Base-by-base conservation (phyloP, 2,113 vertebrate species). In the Megaceryle maxima region DNA sequence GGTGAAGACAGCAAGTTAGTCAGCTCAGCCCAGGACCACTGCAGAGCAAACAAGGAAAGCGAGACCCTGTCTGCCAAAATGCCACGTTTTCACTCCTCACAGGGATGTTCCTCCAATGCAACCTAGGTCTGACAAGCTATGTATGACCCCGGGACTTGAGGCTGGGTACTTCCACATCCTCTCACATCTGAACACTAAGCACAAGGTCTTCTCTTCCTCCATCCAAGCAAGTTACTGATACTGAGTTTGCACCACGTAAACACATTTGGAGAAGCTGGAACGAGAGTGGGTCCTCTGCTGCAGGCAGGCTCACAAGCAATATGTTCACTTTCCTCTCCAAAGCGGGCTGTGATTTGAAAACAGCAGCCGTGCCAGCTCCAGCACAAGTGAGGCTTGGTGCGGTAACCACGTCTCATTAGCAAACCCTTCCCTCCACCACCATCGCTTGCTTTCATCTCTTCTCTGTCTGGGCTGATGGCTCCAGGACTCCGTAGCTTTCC, bases 141-240 rank as follows among this genome's bases (percentile, higher is more conserved):
- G 0, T 6, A 51, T 31, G 43, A 37, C 46, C 70, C 18, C 2
- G 1, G 41, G 41, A 51, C 51, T 29, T 8, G 26, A 83, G 41
- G 9, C 1, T 19, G 4, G 16, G 25, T 51, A 39, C 18, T 29
- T 48, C 20, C 31, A 59, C 1, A 0, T 8, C 53, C 56, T 28
- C 37, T 83, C 26, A 15, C 14, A 26, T 26, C 39, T 28, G 33
- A 68, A 55, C 55, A 29, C 37, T 25, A 44, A 48, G 24, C 1
- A 0, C 14, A 35, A 81, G 43, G 11, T 55, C 68, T 50, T 39
- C 37, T 76, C 50, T 10, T 50, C n/a, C 44, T 73, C 41, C 63
- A n/a, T 6, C 46, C 88, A 67, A 35, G 20, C 43, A 50, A 55
- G 72, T 24, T 41, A 62, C 41, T 0, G 0, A 24, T 25, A 15